Conservation (phyloP, 2,888 invertebrate genomes). For the Heliconius ismenius region DNA sequence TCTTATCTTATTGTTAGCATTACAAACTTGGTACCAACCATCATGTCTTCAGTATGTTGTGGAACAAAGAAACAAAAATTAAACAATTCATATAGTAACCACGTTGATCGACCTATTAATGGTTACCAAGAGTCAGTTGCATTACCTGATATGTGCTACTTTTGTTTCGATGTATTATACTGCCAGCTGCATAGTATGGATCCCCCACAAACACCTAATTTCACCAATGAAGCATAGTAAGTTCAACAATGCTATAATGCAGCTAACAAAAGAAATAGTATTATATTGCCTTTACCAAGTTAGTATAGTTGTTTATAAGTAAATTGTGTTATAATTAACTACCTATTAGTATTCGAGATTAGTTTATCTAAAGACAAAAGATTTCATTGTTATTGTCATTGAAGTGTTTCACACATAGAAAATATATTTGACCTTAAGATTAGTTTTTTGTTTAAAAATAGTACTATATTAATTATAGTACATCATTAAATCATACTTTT, state of each 20-base stretch:
- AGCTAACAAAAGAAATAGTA: slow-evolving; percentile 19
- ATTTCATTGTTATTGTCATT: slow-evolving; percentile 16
- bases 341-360: slow-evolving; percentile 11
- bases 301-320: slow-evolving; percentile 22
- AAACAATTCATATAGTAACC: slow-evolving; percentile 84
- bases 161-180: slow-evolving; percentile 99
- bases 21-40: slow-evolving; percentile 55
- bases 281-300: slow-evolving; percentile 8
- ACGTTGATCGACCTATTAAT: slow-evolving; percentile 82
- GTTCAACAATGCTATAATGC: slow-evolving; percentile 64
- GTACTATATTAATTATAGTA: not conserved
- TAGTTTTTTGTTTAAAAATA: not conserved
- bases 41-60: slow-evolving; percentile 95
- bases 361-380: slow-evolving; percentile 15
- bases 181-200: slow-evolving; percentile 96
- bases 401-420: slow-evolving; percentile 3
- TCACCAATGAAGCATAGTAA: slow-evolving; percentile 98
- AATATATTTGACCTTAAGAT: slow-evolving; percentile 14
- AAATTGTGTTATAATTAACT: slow-evolving; percentile 7
- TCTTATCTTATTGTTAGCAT: slow-evolving; percentile 54
- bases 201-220: slow-evolving; percentile 94
- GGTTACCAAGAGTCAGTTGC: slow-evolving; percentile 85
- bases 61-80: slow-evolving; percentile 96
- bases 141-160: slow-evolving; percentile 98
- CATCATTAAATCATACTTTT: not conserved